Base-by-base conservation (phyloP, 2,888 invertebrate genomes). In the Chymomyza fuscimana region DNA sequence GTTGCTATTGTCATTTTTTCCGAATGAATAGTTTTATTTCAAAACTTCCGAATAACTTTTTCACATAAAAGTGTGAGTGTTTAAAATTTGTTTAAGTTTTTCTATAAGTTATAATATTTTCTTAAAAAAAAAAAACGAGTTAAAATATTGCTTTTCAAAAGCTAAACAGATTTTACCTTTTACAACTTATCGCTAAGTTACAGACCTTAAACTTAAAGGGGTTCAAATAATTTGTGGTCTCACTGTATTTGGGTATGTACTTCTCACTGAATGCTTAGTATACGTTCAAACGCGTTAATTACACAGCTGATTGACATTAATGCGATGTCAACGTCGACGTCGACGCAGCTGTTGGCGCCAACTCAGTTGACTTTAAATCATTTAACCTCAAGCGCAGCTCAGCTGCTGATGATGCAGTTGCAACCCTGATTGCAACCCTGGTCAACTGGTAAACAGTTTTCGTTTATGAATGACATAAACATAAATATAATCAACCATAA, bases 291-390 rank as follows among this genome's bases (percentile, higher is more conserved):
- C 72, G 75, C 82, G 69, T 81, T 87, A 83, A 87, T 87, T 86
- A 86, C 72, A 69, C 69, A 67, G 63, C 74, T 83, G 86, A 83
- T 86, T 83, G 86, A 79, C 83, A 83, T 77, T 83, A 87, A 87
- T 86, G 79, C 81, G 63, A 54, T 56, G 68, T 60, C 61, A 36
- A 19, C 61, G 19, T 29, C 40, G 32, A 50, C 63, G 63, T 63
- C 67, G n/a, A 22, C 19, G 36, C 71, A 59, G 52, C 1, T 15
- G 74, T 67, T 56, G 72, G 63, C 62, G 73, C 73, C 83, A 86
- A 86, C 70, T 4, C 12, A 72, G 62, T 51, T 66, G 78, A 70
- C 62, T 71, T 77, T 62, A 65, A 74, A 74, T 68, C 64, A 74
- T 64, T 69, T 66, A 19, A 22, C 54, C 54, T 54, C 22, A 16